Conservation (phyloP, 2,797 vertebrate genomes). For the Pipistrellus nathusii region DNA sequence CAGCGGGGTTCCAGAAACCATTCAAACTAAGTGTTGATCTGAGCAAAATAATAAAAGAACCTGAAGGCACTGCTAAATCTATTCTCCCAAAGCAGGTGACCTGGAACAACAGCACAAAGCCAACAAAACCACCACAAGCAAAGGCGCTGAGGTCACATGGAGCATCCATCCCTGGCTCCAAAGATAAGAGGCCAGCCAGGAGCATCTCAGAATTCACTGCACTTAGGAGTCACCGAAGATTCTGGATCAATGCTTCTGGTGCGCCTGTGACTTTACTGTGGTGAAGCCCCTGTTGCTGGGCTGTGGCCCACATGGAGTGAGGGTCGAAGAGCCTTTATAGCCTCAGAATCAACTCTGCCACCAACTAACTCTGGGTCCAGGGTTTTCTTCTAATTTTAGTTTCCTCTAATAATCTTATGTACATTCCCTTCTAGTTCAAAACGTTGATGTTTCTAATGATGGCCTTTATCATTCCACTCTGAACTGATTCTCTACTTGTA, state of each 20-base stretch:
- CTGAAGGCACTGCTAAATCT: not conserved
- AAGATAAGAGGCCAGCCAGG: not conserved
- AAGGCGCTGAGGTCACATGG: not conserved
- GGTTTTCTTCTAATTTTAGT: not conserved
- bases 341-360: not conserved
- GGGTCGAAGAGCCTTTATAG: not conserved
- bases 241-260: not conserved
- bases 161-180: not conserved
- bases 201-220: not conserved
- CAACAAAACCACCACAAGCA: not conserved
- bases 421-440: not conserved
- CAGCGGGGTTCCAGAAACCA: constrained; percentile 46
- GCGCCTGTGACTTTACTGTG: not conserved
- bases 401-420: not conserved
- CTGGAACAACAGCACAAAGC: not conserved
- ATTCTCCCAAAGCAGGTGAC: not conserved
- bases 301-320: not conserved
- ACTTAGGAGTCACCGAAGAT: not conserved
- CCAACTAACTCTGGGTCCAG: not conserved
- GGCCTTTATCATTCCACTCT: not conserved
- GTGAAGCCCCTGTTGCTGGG: not conserved
- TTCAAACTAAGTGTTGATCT: not conserved
- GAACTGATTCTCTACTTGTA: not conserved
- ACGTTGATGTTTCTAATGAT: not conserved
- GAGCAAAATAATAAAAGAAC: constrained; percentile 16